Evolutionary conservation across 2,888 invertebrate species (phyloP).

Genomic region (Plagiodera versicolora): DNA sequence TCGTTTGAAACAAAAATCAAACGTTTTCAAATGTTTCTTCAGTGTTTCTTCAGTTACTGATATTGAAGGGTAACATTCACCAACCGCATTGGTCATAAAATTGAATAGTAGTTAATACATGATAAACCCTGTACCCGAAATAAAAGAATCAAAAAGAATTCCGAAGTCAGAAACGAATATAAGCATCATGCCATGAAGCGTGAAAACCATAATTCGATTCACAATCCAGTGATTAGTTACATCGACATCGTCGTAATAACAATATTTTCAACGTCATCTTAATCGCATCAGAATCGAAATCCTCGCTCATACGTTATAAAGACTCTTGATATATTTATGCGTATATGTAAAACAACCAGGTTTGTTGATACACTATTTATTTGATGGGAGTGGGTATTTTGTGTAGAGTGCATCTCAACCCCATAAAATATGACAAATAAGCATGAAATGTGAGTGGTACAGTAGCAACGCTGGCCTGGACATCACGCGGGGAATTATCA

Average conservation of each 20-base stretch:
- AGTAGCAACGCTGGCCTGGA: constrained; percentile 41
- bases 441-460: constrained; percentile 42
- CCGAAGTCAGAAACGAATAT: too few species aligned
- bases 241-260: constrained; percentile 24
- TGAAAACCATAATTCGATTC: too few species aligned
- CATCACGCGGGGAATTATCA: constrained; percentile 49
- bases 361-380: constrained; percentile 41
- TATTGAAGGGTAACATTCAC: too few species aligned
- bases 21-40: too few species aligned
- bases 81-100: too few species aligned
- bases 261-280: constrained; percentile 30
- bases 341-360: constrained; percentile 34
- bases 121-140: too few species aligned
- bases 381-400: constrained; percentile 36
- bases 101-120: too few species aligned
- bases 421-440: constrained; percentile 44
- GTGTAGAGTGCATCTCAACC: constrained; percentile 32
- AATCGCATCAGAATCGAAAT: constrained; percentile 28
- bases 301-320: constrained; percentile 27
- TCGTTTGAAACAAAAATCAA: too few species aligned
- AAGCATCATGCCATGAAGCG: too few species aligned
- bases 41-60: too few species aligned
- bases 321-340: constrained; percentile 26
- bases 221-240: constrained; percentile 23
- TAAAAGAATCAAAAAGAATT: too few species aligned